Base-by-base conservation (phyloP, 2,797 vertebrate species). In the Hydrolagus colliei region DNA sequence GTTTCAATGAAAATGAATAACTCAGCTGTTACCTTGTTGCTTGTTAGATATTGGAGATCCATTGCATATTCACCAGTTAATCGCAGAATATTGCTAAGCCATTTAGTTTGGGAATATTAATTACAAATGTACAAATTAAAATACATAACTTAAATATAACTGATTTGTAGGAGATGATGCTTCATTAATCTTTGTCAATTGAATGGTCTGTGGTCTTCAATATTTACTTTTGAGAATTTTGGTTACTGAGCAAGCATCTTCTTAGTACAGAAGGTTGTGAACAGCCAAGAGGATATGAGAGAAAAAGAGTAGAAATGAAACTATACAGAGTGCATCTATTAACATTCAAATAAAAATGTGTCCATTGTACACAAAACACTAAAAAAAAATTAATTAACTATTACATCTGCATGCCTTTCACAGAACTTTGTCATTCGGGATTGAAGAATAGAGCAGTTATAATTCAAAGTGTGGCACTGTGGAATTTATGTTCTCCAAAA, bases 401-500 rank as follows among this genome's bases (percentile, higher is more conserved):
- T 73, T 22, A 14, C 22, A 80, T 22, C 22, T 80, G 14, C 13
- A 32, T 80, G 27, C 12, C 22, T 65, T 13, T 79, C 77, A 79
- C 61, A 63, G 12, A 16, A 11, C 75, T n/a, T 11, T 27, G 59
- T 35, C 72, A 78, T 52, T 52, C 41, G 59, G 22, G 52, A 77
- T n/a, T n/a, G 41, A 77, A 20, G 74, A 79, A 12, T 20, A 22
- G 61, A 35, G 12, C 79, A 41, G 16, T 41, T 41, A 11, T 35
- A 32, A 71, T 52, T 84, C 63, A 84, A 35, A 84, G 4, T 84
- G 79, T 12, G 16, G 41, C 13, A 84, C 3, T 10, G 79, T 84
- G 27, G 32, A 68, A 35, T 85, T 87, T 77, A 89, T 87, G 88
- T 92, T 94, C 88, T 96, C 92, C 85, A 95, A 79, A 11, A 88